Evolutionary conservation across 1,140 invertebrate species (phyloP), one percentile per base, ranked within the genome.

Genomic region (Macrocentrus cingulum): DNA sequence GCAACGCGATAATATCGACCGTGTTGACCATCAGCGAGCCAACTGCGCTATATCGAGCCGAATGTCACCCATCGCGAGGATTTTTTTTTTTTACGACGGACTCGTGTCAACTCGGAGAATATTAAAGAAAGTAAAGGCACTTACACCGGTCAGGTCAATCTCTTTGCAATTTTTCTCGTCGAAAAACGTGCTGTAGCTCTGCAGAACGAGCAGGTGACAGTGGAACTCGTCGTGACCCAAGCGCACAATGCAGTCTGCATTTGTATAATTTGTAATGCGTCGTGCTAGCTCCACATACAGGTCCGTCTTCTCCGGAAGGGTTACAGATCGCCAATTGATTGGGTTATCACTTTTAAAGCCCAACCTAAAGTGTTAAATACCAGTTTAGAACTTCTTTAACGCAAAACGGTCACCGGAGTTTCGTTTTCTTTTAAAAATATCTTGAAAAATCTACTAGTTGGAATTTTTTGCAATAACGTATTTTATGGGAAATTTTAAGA

Each of bases 141-240:
- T 75, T 75, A 84, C 82, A 56, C 72, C 72, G 6, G 81, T 78
- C 15, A 85, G 63, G 59, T 84, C 82, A 22, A 84, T 71, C 59
- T 82, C 76, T 37, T 82, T 75, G 44, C 62, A 58, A 61, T 75
- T 76, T 62, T 81, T 78, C 15, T 79, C 76, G 45, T 84, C 82
- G 60, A 85, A 85, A 36, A 80, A 81, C 44, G 72, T 66, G 11
- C 83, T 84, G 63, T 85, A 85, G 64, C 82, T 83, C 61, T 84
- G 83, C 2, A 85, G 68, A 4, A 85, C 83, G n/a, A 85, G 70
- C 4, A 83, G 65, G 61, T 85, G 84, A 63, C 83, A 85, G 45
- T 80, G 76, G 61, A 84, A 85, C 64, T 84, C 82, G 64, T 84
- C 81, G 36, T 79, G 72, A 19, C 79, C 83, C 48, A 85, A 80